These are phyloP conservation scores for Sarcophaga variegata DNA, from an alignment of 2,888 invertebrate species.

Conservation along the genomic window DNA sequence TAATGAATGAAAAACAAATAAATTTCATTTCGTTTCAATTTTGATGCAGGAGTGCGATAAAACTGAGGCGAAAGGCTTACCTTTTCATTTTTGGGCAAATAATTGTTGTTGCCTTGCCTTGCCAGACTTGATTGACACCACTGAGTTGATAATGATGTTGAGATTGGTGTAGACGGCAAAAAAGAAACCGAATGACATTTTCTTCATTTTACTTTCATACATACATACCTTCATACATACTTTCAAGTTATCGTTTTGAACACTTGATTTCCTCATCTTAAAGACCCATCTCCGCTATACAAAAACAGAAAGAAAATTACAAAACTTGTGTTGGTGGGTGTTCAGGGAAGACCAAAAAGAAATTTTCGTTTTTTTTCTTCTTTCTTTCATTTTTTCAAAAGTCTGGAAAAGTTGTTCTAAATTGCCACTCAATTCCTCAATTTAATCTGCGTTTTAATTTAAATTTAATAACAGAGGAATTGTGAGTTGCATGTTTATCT, in stretches of 20 bases:
- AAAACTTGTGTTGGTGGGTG: background rate
- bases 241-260: conserved; percentile 55
- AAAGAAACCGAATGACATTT: conserved; percentile 27
- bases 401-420: conserved; percentile 42
- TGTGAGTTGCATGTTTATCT: conserved; percentile 44
- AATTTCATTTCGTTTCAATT: conserved; percentile 50
- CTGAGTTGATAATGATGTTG: conserved; percentile 31
- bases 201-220: conserved; percentile 4
- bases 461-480: conserved; percentile 36
- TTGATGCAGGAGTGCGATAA: conserved; percentile 63
- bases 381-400: background rate
- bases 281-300: background rate
- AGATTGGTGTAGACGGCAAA: conserved; percentile 16
- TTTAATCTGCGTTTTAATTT: conserved; percentile 56
- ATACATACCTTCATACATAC: conserved; percentile 4
- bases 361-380: conserved; percentile 14
- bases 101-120: conserved; percentile 18
- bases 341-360: background rate
- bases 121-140: background rate
- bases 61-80: conserved; percentile 29
- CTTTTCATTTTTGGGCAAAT: conserved; percentile 17
- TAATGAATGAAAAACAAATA: conserved; percentile 61
- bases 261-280: conserved; percentile 10
- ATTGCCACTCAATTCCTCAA: conserved; percentile 22
- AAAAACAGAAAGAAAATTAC: background rate